A percentile compares a stretch with the other conserved stretches of the same genome.
Conservation (phyloP, 1,140 invertebrate genomes). For the Dermatophagoides farinae region DNA sequence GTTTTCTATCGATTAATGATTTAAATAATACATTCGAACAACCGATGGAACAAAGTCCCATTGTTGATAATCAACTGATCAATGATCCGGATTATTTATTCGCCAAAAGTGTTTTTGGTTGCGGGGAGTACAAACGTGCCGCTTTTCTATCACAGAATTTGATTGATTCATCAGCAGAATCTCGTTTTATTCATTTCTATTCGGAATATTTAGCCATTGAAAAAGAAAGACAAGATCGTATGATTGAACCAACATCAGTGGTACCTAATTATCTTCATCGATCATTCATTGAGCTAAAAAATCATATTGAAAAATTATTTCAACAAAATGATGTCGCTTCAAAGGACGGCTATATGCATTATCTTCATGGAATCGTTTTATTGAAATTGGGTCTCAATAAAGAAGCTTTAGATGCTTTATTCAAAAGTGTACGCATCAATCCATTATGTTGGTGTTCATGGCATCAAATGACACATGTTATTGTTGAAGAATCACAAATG, state of each 20-base stretch:
- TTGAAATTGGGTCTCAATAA: constrained; percentile 60
- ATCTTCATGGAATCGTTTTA: constrained; percentile 54
- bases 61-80: not conserved
- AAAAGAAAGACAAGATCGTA: constrained; percentile 13
- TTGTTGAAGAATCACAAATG: constrained; percentile 45
- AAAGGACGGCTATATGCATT: constrained; percentile 14
- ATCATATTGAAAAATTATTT: constrained; percentile 18
- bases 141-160: constrained; percentile 57
- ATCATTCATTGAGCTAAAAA: constrained; percentile 15
- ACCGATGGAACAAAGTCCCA: not conserved
- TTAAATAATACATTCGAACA: constrained; percentile 7
- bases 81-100: constrained; percentile 38
- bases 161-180: constrained; percentile 32
- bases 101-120: constrained; percentile 73
- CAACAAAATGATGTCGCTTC: not conserved
- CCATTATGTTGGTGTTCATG: constrained; percentile 82
- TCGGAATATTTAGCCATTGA: constrained; percentile 44
- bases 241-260: constrained; percentile 10
- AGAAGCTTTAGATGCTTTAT: constrained; percentile 49
- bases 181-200: constrained; percentile 59
- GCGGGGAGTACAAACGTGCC: constrained; percentile 74
- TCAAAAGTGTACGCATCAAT: constrained; percentile 49
- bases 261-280: not conserved
- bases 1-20: not conserved
- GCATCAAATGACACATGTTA: constrained; percentile 66